phyloP scores from a whole-genome alignment of 2,888 invertebrate genomes.

The Brachyopa scutellaris region DNA sequence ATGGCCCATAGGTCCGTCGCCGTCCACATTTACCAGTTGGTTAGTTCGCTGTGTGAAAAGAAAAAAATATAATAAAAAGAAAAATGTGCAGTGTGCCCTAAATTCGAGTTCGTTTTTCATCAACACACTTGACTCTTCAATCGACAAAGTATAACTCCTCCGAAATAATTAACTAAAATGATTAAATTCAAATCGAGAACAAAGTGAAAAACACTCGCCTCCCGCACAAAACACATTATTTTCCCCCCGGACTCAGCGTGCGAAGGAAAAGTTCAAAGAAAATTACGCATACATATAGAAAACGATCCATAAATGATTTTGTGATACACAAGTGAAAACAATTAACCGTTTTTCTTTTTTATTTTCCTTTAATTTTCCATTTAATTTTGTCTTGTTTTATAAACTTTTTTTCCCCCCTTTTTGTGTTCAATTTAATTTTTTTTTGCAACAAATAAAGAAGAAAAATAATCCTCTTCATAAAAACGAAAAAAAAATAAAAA shows the following conservation, averaged over 20 bases:
- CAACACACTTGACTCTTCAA: neutral
- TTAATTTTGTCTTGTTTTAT: neutral
- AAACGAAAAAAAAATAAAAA: neutral
- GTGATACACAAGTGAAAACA: conserved; percentile 69
- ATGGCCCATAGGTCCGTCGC: conserved; percentile 39
- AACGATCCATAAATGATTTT: conserved; percentile 67
- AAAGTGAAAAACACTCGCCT: conserved; percentile 46
- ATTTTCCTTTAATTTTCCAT: conserved; percentile 40
- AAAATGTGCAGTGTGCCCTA: conserved; percentile 55
- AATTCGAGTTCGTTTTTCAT: conserved; percentile 34
- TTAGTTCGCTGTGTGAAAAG: conserved; percentile 41
- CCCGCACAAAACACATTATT: conserved; percentile 51
- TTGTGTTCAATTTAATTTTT: neutral
- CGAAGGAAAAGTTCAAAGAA: conserved; percentile 36
- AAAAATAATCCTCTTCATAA: neutral
- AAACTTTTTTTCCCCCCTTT: conserved; percentile 5
- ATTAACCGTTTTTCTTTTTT: conserved; percentile 61
- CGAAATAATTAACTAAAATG: conserved; percentile 36
- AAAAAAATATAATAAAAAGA: neutral
- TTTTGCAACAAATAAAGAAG: neutral
- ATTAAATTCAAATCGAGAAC: conserved; percentile 57
- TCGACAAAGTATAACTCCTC: neutral
- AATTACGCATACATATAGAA: conserved; percentile 51
- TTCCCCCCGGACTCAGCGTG: conserved; percentile 42
- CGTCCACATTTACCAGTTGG: conserved; percentile 52